phyloP scores from a whole-genome alignment of 2,113 vertebrate species.

The Gallinago paraguaiae region DNA sequence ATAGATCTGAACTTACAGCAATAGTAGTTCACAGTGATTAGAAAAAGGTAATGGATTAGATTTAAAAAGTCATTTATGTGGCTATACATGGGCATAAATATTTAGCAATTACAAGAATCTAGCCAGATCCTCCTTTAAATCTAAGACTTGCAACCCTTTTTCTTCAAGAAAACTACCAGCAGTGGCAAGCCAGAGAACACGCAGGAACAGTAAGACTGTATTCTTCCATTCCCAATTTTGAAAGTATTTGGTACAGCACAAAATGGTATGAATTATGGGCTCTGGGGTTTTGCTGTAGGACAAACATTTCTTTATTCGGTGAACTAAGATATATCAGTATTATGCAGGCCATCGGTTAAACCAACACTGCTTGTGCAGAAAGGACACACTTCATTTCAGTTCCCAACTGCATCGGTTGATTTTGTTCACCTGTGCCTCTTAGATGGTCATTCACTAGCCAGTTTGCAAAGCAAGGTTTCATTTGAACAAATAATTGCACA shows the following conservation, averaged over 20 bases:
- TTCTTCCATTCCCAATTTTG: background rate
- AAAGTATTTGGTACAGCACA: background rate
- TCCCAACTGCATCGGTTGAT: accelerated
- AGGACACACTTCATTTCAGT: background rate
- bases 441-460: background rate
- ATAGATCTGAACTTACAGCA: background rate
- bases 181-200: background rate
- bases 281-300: background rate
- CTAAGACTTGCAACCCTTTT: background rate
- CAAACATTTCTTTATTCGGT: background rate
- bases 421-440: background rate
- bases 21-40: background rate
- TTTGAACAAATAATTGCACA: background rate
- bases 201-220: background rate
- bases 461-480: background rate
- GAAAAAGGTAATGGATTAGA: background rate
- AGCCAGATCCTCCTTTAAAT: background rate
- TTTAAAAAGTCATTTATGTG: background rate
- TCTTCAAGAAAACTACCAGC: background rate
- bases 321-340: background rate
- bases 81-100: background rate
- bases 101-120: background rate
- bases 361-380: background rate
- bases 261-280: background rate
- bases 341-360: background rate